Evolutionary conservation across 2,888 invertebrate genomes (phyloP).

Genomic region (Luffia ferchaultella): DNA sequence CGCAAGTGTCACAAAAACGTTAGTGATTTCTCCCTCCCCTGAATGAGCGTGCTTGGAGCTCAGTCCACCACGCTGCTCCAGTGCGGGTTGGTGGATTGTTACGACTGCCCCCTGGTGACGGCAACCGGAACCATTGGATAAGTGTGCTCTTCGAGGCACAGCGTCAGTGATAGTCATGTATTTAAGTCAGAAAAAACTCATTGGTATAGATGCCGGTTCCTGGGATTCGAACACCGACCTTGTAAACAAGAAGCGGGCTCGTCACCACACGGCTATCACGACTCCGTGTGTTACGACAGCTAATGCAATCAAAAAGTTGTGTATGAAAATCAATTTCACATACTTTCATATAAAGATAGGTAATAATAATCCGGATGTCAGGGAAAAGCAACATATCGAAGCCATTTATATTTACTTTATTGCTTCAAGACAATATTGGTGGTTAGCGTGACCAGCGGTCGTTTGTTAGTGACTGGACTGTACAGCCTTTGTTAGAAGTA

Average conservation of each 20-base stretch:
- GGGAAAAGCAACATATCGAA: conserved; percentile 1
- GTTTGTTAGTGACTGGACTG: background rate
- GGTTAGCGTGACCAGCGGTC: background rate
- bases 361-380: background rate
- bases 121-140: no score
- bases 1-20: no score
- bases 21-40: no score
- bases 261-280: background rate
- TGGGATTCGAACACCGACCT: background rate
- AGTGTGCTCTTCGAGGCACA: no score
- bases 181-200: no score
- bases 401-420: conserved; percentile 4
- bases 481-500: background rate
- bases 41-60: no score
- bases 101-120: no score
- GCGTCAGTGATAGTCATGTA: no score
- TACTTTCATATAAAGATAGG: background rate
- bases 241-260: no score
- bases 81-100: no score
- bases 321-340: background rate
- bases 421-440: background rate
- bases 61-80: no score
- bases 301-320: background rate
- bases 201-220: no score
- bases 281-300: background rate